phyloP scores from a whole-genome alignment of 2,113 vertebrate genomes.

The Dasyurus viverrinus region DNA sequence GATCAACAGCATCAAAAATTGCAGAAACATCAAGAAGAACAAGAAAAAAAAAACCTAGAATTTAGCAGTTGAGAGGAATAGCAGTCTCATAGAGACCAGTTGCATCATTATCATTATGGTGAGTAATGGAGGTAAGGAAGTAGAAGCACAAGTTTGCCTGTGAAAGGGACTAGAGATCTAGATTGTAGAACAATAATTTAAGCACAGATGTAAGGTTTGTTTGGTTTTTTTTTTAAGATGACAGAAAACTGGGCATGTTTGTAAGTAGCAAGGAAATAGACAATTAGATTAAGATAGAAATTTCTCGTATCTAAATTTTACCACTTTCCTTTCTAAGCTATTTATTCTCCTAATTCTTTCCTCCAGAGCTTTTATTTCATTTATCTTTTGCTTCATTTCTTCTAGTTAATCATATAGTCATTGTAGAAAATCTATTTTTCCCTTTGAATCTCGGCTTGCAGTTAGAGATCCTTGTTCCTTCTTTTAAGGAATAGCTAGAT shows the following conservation, averaged over 20 bases:
- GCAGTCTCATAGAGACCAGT: neutral
- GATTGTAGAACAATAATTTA: neutral
- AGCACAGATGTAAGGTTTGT: neutral
- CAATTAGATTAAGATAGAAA: neutral
- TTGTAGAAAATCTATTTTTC: neutral
- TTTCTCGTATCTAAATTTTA: neutral
- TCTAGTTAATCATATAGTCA: neutral
- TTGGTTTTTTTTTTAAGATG: neutral
- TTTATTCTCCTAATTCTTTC: neutral
- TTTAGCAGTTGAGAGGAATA: neutral
- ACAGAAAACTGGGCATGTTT: neutral
- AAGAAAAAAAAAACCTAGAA: neutral
- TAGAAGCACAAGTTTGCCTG: neutral
- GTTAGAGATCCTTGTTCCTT: neutral
- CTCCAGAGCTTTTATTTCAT: neutral
- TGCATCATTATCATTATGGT: neutral
- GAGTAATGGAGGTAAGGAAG: neutral
- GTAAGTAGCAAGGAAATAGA: neutral
- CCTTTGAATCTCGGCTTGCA: neutral
- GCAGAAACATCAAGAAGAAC: neutral
- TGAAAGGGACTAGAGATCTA: neutral
- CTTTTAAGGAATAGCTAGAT: neutral
- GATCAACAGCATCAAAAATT: neutral
- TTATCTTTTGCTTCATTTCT: neutral
- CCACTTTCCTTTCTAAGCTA: neutral